A percentile compares a stretch with the other conserved stretches of the same genome.
Evolutionary conservation across 2,113 vertebrate species (phyloP).

Genomic region (Chinchilla lanigera): DNA sequence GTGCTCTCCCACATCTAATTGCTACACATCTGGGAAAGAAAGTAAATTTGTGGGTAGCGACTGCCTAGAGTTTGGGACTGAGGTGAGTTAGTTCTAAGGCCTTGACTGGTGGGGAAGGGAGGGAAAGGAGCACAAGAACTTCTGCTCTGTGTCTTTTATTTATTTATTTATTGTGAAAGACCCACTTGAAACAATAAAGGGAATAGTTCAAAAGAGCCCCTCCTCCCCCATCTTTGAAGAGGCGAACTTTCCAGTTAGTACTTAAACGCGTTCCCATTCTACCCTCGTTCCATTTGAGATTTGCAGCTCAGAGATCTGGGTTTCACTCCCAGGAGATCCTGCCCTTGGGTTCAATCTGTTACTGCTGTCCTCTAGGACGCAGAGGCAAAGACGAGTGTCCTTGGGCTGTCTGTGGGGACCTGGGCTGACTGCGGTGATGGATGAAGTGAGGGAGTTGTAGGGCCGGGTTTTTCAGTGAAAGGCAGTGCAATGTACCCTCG

Average conservation of each 20-base stretch:
- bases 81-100: neutral
- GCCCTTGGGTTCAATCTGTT: neutral
- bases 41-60: neutral
- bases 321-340: neutral
- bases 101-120: neutral
- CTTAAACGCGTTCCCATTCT: neutral
- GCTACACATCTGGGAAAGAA: neutral
- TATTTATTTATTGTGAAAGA: neutral
- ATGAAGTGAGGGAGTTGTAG: neutral
- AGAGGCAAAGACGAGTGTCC: neutral
- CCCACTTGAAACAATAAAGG: neutral
- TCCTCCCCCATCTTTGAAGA: neutral
- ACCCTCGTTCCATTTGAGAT: neutral
- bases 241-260: neutral
- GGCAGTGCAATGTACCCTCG: neutral
- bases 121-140: neutral
- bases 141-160: neutral
- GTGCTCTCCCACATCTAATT: neutral
- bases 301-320: neutral
- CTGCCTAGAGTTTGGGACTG: neutral
- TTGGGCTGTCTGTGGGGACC: neutral
- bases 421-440: accelerated
- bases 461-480: neutral
- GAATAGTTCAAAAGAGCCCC: neutral
- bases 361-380: neutral